Evolutionary conservation across 2,888 invertebrate species (phyloP).

Genomic region (Ceramica pisi): DNA sequence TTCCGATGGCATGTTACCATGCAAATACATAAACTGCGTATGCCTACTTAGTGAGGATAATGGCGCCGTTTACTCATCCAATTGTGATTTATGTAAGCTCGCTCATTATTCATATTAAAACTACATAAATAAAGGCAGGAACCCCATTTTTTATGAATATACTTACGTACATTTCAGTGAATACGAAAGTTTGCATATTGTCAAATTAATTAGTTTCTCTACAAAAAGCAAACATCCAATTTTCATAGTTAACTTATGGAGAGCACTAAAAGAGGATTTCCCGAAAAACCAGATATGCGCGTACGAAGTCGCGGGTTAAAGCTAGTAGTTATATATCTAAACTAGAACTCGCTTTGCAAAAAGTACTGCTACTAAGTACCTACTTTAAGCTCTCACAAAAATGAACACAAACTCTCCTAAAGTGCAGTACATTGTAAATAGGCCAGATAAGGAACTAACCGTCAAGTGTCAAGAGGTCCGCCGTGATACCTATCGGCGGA

Average conservation of each 20-base stretch:
- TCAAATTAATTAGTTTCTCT: background rate
- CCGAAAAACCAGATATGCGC: too few species aligned
- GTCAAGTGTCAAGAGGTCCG: background rate
- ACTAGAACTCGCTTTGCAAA: background rate
- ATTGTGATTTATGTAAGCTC: conserved; percentile 46
- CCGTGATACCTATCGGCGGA: background rate
- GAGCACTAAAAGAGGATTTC: too few species aligned
- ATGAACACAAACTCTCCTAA: background rate
- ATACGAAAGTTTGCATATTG: background rate
- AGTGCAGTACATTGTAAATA: background rate
- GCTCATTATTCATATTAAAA: conserved; percentile 37
- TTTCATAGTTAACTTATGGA: background rate
- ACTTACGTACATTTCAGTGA: background rate
- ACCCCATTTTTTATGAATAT: too few species aligned
- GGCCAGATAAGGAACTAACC: conserved; percentile 1
- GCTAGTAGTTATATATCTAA: too few species aligned
- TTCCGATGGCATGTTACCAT: conserved; percentile 67
- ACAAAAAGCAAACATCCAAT: background rate
- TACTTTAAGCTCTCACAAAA: background rate
- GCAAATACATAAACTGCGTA: conserved; percentile 64
- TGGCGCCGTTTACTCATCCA: conserved; percentile 47
- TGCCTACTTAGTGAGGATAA: conserved; percentile 49
- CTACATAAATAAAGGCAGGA: background rate
- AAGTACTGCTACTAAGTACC: background rate
- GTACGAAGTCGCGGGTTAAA: too few species aligned